Conservation (phyloP, 2,888 invertebrate genomes). For the Prosopocoilus inquinatus region DNA sequence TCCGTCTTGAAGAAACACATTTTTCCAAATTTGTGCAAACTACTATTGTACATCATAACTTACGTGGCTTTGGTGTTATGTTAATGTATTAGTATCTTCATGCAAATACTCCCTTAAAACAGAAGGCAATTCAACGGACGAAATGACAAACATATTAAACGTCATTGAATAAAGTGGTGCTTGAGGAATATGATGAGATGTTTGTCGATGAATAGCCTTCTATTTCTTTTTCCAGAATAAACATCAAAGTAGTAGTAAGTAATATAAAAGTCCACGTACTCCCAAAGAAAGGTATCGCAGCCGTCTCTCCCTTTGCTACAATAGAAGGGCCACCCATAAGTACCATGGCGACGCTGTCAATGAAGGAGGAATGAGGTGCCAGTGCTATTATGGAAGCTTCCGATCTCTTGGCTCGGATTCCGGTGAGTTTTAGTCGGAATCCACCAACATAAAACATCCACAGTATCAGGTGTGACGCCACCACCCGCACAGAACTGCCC, state of each 20-base stretch:
- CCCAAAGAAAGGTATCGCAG: constrained; percentile 83
- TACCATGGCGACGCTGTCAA: constrained; percentile 83
- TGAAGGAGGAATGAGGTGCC: constrained; percentile 90
- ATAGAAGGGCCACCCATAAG: constrained; percentile 82
- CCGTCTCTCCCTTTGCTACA: constrained; percentile 85
- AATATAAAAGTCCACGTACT: constrained; percentile 58
- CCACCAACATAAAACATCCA: constrained; percentile 78
- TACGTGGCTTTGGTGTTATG: no score
- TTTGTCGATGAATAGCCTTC: no score
- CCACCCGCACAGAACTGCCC: constrained; percentile 54
- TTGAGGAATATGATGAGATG: no score
- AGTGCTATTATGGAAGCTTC: constrained; percentile 83
- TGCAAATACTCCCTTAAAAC: no score
- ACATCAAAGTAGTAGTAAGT: background rate
- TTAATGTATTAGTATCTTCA: no score
- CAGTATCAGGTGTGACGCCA: constrained; percentile 69
- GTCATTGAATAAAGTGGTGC: no score
- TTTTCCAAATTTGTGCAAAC: no score
- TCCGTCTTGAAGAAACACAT: no score
- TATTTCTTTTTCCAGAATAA: no score
- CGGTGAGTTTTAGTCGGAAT: constrained; percentile 78
- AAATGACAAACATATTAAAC: no score
- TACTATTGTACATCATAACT: no score
- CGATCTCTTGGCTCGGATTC: constrained; percentile 56
- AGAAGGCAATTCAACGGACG: no score